Percentiles rank a stretch among this genome's conserved stretches.
These are phyloP conservation scores for Pteria penguin DNA, from an alignment of 2,888 invertebrate species.

Conservation along the genomic window DNA sequence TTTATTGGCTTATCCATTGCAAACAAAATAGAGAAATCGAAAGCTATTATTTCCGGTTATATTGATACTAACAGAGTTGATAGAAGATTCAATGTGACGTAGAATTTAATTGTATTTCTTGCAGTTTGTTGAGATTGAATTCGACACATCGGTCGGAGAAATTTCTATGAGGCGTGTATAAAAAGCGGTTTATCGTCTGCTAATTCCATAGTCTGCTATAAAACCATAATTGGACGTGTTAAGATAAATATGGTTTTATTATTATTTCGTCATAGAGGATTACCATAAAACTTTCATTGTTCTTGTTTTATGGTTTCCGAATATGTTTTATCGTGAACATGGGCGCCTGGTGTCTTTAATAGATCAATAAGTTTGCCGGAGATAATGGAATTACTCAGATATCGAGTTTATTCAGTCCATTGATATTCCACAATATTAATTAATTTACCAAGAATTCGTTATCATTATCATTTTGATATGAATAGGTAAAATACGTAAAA, in stretches of 20 bases:
- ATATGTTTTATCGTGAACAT: too few relatives aligned
- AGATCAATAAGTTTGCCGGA: too few relatives aligned
- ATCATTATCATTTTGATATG: too few relatives aligned
- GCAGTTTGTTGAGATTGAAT: not conserved
- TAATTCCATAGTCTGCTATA: not conserved
- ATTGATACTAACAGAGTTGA: slow-evolving; percentile 17
- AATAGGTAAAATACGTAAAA: too few relatives aligned
- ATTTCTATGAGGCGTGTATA: not conserved
- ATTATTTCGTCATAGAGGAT: too few relatives aligned
- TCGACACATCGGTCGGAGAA: not conserved
- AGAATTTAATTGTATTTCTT: not conserved
- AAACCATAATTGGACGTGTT: not conserved
- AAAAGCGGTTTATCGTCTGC: not conserved
- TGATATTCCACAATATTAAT: too few relatives aligned
- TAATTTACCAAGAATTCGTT: too few relatives aligned
- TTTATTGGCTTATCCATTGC: too few relatives aligned
- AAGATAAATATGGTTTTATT: not conserved
- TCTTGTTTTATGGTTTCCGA: not conserved
- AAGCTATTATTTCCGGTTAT: slow-evolving; percentile 13
- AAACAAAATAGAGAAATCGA: not conserved
- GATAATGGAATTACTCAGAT: too few relatives aligned
- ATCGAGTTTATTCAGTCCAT: too few relatives aligned
- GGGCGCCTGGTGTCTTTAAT: too few relatives aligned
- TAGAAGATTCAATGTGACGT: slow-evolving; percentile 7
- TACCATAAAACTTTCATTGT: too few relatives aligned